Base-by-base conservation (phyloP, 2,888 invertebrate genomes). In the Carpatolechia fugitivella region DNA sequence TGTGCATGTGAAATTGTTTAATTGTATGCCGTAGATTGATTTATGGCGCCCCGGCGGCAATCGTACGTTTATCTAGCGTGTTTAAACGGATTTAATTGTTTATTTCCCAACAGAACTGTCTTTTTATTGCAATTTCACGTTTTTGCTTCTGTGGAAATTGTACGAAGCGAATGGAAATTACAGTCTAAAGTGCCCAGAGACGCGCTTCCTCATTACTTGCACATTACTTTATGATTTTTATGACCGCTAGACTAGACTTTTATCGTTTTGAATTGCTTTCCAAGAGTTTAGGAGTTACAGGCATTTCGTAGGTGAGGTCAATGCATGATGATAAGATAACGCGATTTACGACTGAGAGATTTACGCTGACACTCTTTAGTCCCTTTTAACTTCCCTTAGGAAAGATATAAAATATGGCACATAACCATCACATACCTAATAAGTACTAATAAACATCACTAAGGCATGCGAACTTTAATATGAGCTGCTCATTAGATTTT, bases 1-100 rank as follows among this genome's bases (percentile, higher is more conserved):
- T 68, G 68, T 64, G 67, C 70, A 72, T 74, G 73, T 70, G 69
- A 79, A 76, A 73, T 76, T 65, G 66, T 73, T 64, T 70, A 67
- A 74, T 76, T 72, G 69, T 66, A 72, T 59, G 68, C 69, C 64
- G 58, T 60, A 60, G 60, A 62, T 58, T 70, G 72, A 70, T 70
- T 70, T 72, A 72, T 67, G 56, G 65, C 41, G 7, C 57, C 52
- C 60, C 60, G 60, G 54, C 38, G 48, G 55, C 44, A 56, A 55
- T 58, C 48, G 46, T 41, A 29, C 31, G 31, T 38, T 49, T 41
- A 69, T 67, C 69, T 74, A 56, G 63, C 68, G 64, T 62, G 68
- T 60, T 66, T 64, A 52, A 41, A 62, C 62, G 61, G 56, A 63
- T 60, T 56, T 55, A 56, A 59, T 53, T 59, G 55, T 59, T 60